These are phyloP conservation scores for Pogoniulus pusillus DNA, from an alignment of 2,797 vertebrate species.

Conservation along the genomic window DNA sequence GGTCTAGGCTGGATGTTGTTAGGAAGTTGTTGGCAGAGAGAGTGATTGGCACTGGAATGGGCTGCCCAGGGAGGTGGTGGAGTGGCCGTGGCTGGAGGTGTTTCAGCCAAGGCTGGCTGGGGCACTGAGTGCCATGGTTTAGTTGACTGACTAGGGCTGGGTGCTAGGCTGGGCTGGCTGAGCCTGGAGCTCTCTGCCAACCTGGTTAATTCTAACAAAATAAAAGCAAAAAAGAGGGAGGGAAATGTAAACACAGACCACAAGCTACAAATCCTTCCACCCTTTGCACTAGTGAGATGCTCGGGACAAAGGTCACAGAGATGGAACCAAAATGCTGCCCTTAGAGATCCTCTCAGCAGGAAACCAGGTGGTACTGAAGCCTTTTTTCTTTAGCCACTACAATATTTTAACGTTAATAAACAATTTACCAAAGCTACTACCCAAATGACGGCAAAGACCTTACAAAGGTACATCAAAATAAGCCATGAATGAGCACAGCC, in stretches of 20 bases:
- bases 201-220: no score
- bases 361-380: accelerated
- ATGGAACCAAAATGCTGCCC: background rate
- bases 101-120: no score
- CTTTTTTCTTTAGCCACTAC: background rate
- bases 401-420: background rate
- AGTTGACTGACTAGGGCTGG: no score
- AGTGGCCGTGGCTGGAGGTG: no score
- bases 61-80: no score
- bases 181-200: no score
- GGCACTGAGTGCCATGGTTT: no score
- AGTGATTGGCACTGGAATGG: no score
- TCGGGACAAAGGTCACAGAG: background rate
- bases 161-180: no score
- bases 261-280: background rate
- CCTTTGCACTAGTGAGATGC: background rate
- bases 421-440: accelerated
- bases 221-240: background rate
- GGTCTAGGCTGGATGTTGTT: no score
- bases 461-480: accelerated
- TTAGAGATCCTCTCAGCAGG: accelerated
- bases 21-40: no score
- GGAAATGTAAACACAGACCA: background rate
- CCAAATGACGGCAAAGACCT: accelerated
- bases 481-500: accelerated